Base-by-base conservation (phyloP, 2,797 vertebrate genomes). In the Gobionotothen gibberifrons region DNA sequence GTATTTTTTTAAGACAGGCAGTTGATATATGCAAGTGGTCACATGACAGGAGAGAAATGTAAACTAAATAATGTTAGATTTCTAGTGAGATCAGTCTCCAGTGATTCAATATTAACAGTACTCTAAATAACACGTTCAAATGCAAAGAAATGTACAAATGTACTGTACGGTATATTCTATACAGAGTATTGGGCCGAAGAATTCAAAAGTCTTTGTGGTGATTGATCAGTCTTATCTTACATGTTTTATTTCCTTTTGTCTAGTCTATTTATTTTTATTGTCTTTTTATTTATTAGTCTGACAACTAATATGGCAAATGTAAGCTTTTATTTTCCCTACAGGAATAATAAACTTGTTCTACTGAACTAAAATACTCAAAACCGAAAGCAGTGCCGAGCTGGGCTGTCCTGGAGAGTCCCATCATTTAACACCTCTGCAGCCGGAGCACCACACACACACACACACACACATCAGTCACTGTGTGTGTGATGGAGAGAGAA, bases 351-450 rank as follows among this genome's bases (percentile, higher is more conserved):
- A 78, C 14, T 58, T 54, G 29, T 55, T 75, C 2, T 26, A 22
- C 44, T 55, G 60, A 67, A 78, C 36, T 44, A 42, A 71, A 72
- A 65, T 58, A 56, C 66, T 76, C 57, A 80, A 77, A 85, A 61
- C 74, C 60, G 59, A 69, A 79, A 69, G 64, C 62, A 56, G 55
- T 29, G 26, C 10, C 55, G 65, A 78, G 76, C 78, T 56, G 77
- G 47, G 46, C 74, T 55, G 69, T 76, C 52, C 82, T 60, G 78
- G 47, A 82, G 78, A 83, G 78, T 79, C 72, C 74, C 85, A 83
- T 91, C 85, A 84, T 91, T 92, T 90, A 89, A 88, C 83, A 88
- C 79, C 76, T 79, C 76, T 81, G 79, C 72, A 84, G 85, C 67
- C 81, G 2, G 29, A 85, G 78, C 84, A 70, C 69, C 81, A 58